Evolutionary conservation across 2,797 vertebrate species (phyloP).

Genomic region (Acanthurus lineatus): DNA sequence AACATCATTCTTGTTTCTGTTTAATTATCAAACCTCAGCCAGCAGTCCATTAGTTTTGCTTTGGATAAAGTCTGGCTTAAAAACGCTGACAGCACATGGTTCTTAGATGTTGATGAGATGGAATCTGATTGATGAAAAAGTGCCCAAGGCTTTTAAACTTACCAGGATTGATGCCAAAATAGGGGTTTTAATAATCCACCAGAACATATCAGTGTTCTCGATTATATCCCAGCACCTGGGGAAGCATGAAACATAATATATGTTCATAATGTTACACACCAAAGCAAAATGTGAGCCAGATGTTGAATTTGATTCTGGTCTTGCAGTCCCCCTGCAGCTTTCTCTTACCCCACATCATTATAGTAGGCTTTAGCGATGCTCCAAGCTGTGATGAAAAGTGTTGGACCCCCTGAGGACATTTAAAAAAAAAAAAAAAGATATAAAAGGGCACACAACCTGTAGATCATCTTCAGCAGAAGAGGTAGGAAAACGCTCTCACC

Average conservation of each 20-base stretch:
- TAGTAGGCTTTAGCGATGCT: constrained; percentile 89
- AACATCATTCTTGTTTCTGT: background rate
- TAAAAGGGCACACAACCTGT: too few species aligned
- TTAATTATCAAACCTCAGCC: too few species aligned
- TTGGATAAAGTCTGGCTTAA: background rate
- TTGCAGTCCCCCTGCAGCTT: background rate
- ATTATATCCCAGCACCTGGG: constrained; percentile 95
- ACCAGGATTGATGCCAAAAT: constrained; percentile 96
- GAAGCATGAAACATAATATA: constrained; percentile 28
- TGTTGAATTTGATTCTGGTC: background rate
- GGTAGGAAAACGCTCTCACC: constrained; percentile 83
- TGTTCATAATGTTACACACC: constrained; percentile 27
- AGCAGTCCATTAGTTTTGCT: too few species aligned
- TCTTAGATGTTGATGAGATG: background rate
- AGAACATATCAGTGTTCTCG: constrained; percentile 86
- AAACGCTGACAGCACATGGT: background rate
- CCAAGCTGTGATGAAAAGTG: constrained; percentile 92
- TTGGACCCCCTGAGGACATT: constrained; percentile 87
- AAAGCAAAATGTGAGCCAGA: constrained; percentile 13
- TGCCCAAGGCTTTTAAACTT: constrained; percentile 58
- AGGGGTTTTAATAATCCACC: constrained; percentile 98
- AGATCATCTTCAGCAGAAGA: too few species aligned
- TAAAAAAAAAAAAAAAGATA: constrained; percentile 11
- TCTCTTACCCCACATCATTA: constrained; percentile 85
- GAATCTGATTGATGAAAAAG: constrained; percentile 3